These are phyloP conservation scores for Ligdia adustata DNA, from an alignment of 2,888 invertebrate species.

Conservation along the genomic window DNA sequence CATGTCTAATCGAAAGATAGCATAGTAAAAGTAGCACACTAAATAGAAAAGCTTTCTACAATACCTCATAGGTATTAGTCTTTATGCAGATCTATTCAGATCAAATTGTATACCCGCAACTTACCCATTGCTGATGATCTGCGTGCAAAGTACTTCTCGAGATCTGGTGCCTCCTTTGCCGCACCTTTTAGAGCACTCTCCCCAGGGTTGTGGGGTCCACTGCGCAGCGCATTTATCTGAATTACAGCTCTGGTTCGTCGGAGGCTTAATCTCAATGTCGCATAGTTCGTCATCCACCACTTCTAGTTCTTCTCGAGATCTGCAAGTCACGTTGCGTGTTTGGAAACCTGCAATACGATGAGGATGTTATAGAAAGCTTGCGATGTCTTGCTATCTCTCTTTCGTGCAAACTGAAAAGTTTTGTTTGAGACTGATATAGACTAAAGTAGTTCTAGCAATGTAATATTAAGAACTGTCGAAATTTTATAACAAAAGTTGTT, in stretches of 20 bases:
- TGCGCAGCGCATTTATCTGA: slow-evolving; percentile 90
- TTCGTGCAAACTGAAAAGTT: too few species aligned
- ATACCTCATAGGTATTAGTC: too few species aligned
- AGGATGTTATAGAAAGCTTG: not conserved
- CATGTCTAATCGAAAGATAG: too few species aligned
- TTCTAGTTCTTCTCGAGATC: slow-evolving; percentile 88
- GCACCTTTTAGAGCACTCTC: slow-evolving; percentile 91
- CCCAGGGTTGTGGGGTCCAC: slow-evolving; percentile 93
- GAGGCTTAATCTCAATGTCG: slow-evolving; percentile 89
- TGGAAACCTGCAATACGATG: slow-evolving; percentile 84
- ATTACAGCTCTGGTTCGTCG: slow-evolving; percentile 88
- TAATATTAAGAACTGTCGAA: too few species aligned
- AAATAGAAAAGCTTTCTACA: too few species aligned
- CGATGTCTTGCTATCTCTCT: not conserved
- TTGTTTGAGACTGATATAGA: too few species aligned
- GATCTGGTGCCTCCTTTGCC: slow-evolving; percentile 89
- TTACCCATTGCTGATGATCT: slow-evolving; percentile 88
- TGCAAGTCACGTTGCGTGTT: slow-evolving; percentile 91
- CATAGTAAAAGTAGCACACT: too few species aligned
- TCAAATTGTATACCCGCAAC: too few species aligned
- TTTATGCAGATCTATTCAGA: too few species aligned
- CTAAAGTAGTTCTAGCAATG: too few species aligned
- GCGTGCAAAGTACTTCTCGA: slow-evolving; percentile 91
- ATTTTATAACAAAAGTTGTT: too few species aligned
- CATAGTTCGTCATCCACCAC: slow-evolving; percentile 91